Evolutionary conservation across 2,113 vertebrate genomes (phyloP).

Genomic region (Chlorodrepanis virens): DNA sequence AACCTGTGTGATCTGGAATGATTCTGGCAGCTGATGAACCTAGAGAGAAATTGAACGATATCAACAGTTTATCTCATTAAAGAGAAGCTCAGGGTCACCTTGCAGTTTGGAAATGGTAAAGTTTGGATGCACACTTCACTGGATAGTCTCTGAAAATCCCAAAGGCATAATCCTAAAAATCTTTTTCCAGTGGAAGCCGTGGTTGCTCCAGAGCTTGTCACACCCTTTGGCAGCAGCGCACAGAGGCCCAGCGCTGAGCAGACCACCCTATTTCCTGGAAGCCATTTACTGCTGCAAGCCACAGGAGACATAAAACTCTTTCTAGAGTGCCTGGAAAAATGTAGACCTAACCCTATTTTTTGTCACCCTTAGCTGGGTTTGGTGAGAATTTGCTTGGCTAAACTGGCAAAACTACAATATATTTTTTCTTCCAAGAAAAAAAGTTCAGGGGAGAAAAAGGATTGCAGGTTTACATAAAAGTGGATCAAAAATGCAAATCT

Average conservation of each 20-base stretch:
- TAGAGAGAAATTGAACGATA: rapidly evolving
- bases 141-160: background rate
- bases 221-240: constrained; percentile 12
- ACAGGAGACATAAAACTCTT: background rate
- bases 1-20: background rate
- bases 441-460: background rate
- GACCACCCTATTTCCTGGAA: constrained; percentile 49
- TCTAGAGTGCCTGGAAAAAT: background rate
- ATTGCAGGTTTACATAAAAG: background rate
- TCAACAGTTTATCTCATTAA: background rate
- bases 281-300: constrained; percentile 2
- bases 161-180: background rate
- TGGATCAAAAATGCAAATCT: background rate
- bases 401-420: background rate
- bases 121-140: background rate
- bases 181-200: constrained; percentile 23
- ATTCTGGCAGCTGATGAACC: background rate
- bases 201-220: background rate
- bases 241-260: background rate
- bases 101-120: background rate
- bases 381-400: background rate
- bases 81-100: background rate
- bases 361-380: background rate
- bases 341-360: background rate
- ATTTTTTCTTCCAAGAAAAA: background rate